Conservation (phyloP, 2,113 vertebrate genomes). For the Eurypyga helias region DNA sequence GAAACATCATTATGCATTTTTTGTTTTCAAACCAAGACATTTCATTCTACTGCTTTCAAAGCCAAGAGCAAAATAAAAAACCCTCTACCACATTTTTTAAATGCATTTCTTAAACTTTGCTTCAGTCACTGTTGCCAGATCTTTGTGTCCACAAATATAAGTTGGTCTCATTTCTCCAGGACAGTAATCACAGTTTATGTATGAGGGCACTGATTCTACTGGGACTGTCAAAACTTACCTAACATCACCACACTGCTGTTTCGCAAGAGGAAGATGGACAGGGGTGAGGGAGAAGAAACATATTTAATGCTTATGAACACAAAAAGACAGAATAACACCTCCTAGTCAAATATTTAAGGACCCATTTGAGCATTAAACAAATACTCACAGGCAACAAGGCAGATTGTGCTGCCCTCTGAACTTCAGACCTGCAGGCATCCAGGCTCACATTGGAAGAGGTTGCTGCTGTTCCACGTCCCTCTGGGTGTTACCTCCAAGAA, state of each 20-base stretch:
- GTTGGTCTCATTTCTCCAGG: neutral
- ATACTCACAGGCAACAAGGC: neutral
- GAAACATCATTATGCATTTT: conserved; percentile 16
- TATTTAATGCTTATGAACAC: neutral
- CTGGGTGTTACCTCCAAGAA: neutral
- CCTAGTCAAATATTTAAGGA: neutral
- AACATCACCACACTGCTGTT: neutral
- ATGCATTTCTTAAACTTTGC: neutral
- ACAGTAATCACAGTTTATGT: conserved; percentile 8
- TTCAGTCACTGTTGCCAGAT: neutral
- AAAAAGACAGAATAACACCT: neutral
- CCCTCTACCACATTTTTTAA: neutral
- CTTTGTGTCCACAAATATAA: neutral
- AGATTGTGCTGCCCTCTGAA: neutral
- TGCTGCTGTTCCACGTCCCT: neutral
- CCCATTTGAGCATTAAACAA: neutral
- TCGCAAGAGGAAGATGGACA: neutral
- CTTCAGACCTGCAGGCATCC: neutral
- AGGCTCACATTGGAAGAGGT: neutral
- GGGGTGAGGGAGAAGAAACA: neutral
- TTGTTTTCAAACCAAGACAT: conserved; percentile 2
- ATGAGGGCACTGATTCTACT: neutral
- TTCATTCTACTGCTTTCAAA: conserved; percentile 35
- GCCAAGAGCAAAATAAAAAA: conserved; percentile 13
- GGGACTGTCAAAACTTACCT: neutral